Evolutionary conservation across 2,797 vertebrate species (phyloP).

Genomic region (Threskiornis aethiopicus): DNA sequence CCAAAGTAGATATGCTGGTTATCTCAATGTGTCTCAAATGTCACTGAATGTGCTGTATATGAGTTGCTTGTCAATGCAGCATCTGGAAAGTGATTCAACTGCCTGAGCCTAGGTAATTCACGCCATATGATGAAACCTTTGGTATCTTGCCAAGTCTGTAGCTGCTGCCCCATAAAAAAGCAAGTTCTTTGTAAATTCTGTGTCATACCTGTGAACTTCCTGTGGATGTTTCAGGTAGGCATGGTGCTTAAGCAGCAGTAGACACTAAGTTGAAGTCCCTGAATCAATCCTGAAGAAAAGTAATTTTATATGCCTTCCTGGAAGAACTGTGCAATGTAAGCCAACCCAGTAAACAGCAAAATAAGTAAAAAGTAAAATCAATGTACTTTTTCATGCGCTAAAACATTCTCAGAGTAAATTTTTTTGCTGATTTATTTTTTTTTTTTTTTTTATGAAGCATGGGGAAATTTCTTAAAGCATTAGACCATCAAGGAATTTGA

Average conservation of each 20-base stretch:
- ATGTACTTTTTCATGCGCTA: not conserved
- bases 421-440: not conserved
- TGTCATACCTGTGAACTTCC: not conserved
- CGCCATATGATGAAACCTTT: not conserved
- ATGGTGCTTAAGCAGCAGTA: not conserved
- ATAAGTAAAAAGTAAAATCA: not conserved
- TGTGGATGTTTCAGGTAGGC: not conserved
- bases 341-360: not conserved
- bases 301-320: not conserved
- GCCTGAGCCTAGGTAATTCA: not conserved
- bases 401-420: not conserved
- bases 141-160: not conserved
- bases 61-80: not conserved
- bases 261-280: not conserved
- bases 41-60: not conserved
- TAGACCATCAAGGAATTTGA: not conserved
- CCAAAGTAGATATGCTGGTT: not conserved
- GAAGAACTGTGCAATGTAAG: not conserved
- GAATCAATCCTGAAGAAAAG: not conserved
- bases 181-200: not conserved
- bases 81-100: not conserved
- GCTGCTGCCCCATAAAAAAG: not conserved
- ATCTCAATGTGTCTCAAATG: not conserved
- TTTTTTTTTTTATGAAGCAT: not conserved
- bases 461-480: not conserved